Base-by-base conservation (phyloP, 1,140 invertebrate genomes). In the Geopemphigus sp. region DNA sequence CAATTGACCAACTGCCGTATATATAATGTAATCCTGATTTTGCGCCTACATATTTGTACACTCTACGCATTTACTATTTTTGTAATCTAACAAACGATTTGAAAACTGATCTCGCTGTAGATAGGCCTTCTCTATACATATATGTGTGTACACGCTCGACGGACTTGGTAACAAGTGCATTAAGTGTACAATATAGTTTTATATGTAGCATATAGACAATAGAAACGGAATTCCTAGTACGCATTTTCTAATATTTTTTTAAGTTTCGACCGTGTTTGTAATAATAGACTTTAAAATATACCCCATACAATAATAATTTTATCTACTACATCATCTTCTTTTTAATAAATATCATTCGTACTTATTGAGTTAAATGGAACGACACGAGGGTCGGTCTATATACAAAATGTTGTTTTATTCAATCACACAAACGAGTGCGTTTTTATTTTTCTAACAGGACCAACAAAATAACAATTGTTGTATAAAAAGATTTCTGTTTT, bases 101-200 rank as follows among this genome's bases (percentile, higher is more conserved):
- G 39, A 11, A 39, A 45, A 45, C 32, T 1, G 29, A 66, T 63
- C 14, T 12, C 26, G 6, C 15, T 39, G 63, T 64, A n/a, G 3
- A 64, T 32, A 15, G 39, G 12, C 15, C 26, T n/a, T 66, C 1
- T 39, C 32, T 8, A 39, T 8, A 8, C 32, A 8, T n/a, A n/a
- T n/a, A n/a, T n/a, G n/a, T 19, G 19, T 53, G 50, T 8, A 53
- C 14, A 53, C 15, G 11, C 4, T 54, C 14, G 19, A 54, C 19
- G 32, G n/a, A 66, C 63, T 66, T 45, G 19, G 32, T 39, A 66
- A 66, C 29, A 22, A 14, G 63, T n/a, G n/a, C n/a, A 66, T 66
- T 12, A 54, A 45, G 1, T 12, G 19, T 39, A 66, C 11, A 63
- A 54, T 11, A 45, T 22, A 45, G 11, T 5, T n/a, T n/a, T n/a